A percentile compares a stretch with the other conserved stretches of the same genome.
Conservation (phyloP, 35 echinoderm and acorn worm genomes). For the Holothuria glaberrima region DNA sequence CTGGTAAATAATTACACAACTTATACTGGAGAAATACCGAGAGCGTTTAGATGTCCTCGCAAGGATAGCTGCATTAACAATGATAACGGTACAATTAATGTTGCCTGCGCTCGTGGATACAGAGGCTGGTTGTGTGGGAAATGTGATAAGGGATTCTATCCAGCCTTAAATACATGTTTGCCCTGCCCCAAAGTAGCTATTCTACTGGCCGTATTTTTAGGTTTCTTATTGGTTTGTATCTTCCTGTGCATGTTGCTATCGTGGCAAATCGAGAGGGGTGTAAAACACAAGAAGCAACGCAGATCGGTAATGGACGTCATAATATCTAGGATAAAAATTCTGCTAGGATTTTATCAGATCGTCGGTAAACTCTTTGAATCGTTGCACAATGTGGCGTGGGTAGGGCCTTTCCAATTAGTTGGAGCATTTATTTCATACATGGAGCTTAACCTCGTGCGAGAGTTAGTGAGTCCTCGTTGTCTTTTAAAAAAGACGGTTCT, state of each 20-base stretch:
- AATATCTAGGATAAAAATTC: constrained; percentile 35
- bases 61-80: constrained; percentile 42
- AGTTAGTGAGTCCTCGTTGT: not conserved
- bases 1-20: not conserved
- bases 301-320: not conserved
- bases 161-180: not conserved
- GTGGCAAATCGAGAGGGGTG: constrained; percentile 20
- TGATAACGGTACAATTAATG: not conserved
- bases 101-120: not conserved
- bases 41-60: not conserved
- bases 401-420: not conserved
- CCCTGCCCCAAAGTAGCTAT: not conserved
- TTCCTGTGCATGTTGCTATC: not conserved
- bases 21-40: not conserved
- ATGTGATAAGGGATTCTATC: not conserved
- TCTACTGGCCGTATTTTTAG: not conserved
- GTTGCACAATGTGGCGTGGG: not conserved
- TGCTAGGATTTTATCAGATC: constrained; percentile 36
- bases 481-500: not conserved
- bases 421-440: constrained; percentile 22
- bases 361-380: constrained; percentile 29
- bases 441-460: constrained; percentile 24
- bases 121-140: constrained; percentile 19
- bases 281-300: not conserved
- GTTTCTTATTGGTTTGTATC: not conserved